A percentile compares a stretch with the other conserved stretches of the same genome.
phyloP scores from a whole-genome alignment of 1,140 invertebrate genomes.

The Chymomyza costata region DNA sequence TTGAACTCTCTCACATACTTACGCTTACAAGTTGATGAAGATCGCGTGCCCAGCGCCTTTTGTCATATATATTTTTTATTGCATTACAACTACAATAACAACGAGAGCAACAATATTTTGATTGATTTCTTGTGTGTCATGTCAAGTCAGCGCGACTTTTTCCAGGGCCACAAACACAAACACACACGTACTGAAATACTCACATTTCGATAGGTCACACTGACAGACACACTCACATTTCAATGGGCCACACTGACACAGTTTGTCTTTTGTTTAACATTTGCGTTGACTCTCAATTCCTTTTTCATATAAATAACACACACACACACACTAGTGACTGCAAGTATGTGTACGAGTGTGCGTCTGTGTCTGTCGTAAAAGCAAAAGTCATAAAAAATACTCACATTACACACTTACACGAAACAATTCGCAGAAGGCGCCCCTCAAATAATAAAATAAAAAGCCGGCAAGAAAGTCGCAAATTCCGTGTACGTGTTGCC shows the following conservation, averaged over 20 bases:
- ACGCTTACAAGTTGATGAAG: conserved; percentile 68
- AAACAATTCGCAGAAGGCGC: too few relatives aligned
- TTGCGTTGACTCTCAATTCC: too few relatives aligned
- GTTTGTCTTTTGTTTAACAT: conserved; percentile 3
- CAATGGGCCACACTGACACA: conserved; percentile 17
- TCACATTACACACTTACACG: background rate
- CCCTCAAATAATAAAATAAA: too few relatives aligned
- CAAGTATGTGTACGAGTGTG: background rate
- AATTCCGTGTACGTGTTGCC: conserved; percentile 32
- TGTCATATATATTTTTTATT: conserved; percentile 41
- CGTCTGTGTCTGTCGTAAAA: conserved; percentile 44
- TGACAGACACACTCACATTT: background rate
- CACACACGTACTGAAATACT: background rate
- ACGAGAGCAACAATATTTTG: conserved; percentile 57
- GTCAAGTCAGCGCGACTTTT: conserved; percentile 51
- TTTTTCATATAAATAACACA: conserved; percentile 37
- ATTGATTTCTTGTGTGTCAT: conserved; percentile 71
- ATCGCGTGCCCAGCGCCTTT: conserved; percentile 60
- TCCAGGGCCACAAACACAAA: conserved; percentile 1
- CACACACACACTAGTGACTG: conserved; percentile 15
- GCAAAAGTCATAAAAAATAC: conserved; percentile 60
- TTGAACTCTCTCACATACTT: conserved; percentile 33
- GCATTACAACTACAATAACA: conserved; percentile 8
- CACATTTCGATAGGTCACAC: background rate
- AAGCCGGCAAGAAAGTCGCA: conserved; percentile 29